phyloP scores from a whole-genome alignment of 2,888 invertebrate genomes.

The Chrysodeixis includens region DNA sequence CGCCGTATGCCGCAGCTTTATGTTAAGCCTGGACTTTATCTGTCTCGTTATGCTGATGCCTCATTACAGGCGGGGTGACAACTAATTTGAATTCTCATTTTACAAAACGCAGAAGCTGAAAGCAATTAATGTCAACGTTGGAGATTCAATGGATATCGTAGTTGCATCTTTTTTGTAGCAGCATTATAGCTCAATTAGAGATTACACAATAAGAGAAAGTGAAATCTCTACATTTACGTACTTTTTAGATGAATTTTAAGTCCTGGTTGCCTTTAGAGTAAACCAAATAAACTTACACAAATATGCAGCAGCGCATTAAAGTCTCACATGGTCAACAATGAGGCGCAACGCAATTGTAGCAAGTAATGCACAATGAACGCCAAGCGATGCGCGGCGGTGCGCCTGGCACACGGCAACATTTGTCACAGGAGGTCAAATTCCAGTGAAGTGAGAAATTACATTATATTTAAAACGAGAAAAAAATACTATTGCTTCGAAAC shows the following conservation, averaged over 20 bases:
- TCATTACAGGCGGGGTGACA: slow-evolving; percentile 30
- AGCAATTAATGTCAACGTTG: slow-evolving; percentile 14
- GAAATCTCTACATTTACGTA: slow-evolving; percentile 3
- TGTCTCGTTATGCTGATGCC: slow-evolving; percentile 46
- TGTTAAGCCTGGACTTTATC: slow-evolving; percentile 30
- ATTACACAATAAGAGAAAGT: background rate
- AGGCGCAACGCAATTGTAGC: slow-evolving; percentile 30
- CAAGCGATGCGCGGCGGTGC: slow-evolving; percentile 12
- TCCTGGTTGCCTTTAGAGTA: slow-evolving; percentile 10
- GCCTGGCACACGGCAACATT: background rate
- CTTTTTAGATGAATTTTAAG: slow-evolving; percentile 9
- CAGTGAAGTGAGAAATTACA: background rate
- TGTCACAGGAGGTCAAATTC: slow-evolving; percentile 10
- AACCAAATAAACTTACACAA: slow-evolving; percentile 11
- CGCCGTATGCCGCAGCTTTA: slow-evolving; percentile 28
- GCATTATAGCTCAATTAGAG: background rate
- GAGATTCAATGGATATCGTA: background rate
- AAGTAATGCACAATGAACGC: slow-evolving; percentile 19
- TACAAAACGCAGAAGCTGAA: slow-evolving; percentile 5
- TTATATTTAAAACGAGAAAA: background rate
- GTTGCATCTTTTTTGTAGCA: background rate
- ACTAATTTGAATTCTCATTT: slow-evolving; percentile 17
- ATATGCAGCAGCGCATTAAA: slow-evolving; percentile 23
- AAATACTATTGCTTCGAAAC: background rate
- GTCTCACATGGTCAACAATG: slow-evolving; percentile 35